A percentile compares a stretch with the other conserved stretches of the same genome.
Evolutionary conservation across 2,888 invertebrate genomes (phyloP).

Genomic region (Therioaphis trifolii): DNA sequence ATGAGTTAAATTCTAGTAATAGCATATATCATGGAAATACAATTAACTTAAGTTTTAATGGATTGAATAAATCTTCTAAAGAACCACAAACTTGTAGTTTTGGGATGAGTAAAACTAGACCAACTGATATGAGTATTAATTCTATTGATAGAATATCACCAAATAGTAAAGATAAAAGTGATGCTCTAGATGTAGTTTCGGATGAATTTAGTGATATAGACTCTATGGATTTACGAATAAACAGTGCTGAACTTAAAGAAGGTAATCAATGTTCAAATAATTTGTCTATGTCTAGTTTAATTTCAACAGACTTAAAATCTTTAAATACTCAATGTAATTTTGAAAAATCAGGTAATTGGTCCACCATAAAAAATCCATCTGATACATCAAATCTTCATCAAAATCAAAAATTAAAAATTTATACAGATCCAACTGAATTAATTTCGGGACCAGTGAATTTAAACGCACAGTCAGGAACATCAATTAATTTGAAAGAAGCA

Average conservation of each 20-base stretch:
- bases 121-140: background rate
- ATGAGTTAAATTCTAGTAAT: slow-evolving; percentile 33
- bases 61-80: background rate
- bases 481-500: slow-evolving; percentile 48
- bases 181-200: slow-evolving; percentile 13
- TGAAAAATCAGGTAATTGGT: slow-evolving; percentile 32
- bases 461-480: background rate
- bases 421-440: slow-evolving; percentile 42
- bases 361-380: slow-evolving; percentile 29
- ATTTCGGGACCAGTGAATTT: slow-evolving; percentile 32
- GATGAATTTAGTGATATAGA: slow-evolving; percentile 47
- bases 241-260: slow-evolving; percentile 3
- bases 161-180: slow-evolving; percentile 5
- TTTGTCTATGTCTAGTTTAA: slow-evolving; percentile 33
- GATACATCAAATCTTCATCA: slow-evolving; percentile 25
- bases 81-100: slow-evolving; percentile 31
- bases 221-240: slow-evolving; percentile 48
- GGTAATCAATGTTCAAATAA: background rate
- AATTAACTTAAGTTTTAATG: slow-evolving; percentile 32
- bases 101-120: slow-evolving; percentile 7
- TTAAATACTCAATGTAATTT: slow-evolving; percentile 21
- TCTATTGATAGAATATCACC: background rate
- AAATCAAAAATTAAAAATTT: slow-evolving; percentile 42
- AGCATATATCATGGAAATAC: slow-evolving; percentile 15
- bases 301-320: slow-evolving; percentile 32